These are phyloP conservation scores for Mizuhopecten yessoensis DNA, from an alignment of 1,140 invertebrate genomes.

Conservation along the genomic window DNA sequence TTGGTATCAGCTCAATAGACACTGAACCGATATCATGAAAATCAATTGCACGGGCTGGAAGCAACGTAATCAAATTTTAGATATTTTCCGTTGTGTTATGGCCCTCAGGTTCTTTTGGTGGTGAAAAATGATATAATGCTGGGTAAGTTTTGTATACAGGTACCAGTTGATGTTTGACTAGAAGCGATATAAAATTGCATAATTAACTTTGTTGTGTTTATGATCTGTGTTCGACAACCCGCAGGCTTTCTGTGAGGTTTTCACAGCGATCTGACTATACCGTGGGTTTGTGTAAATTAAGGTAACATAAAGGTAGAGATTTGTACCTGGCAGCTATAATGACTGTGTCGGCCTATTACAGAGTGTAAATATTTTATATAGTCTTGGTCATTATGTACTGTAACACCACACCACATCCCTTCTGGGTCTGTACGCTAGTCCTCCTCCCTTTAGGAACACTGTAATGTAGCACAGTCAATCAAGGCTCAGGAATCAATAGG, in stretches of 20 bases:
- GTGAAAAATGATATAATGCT: not conserved
- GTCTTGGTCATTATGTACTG: slow-evolving; percentile 32
- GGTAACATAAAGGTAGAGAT: not conserved
- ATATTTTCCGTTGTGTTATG: not conserved
- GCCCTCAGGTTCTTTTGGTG: not conserved
- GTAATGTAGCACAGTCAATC: not conserved
- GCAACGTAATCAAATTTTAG: not conserved
- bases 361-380: slow-evolving; percentile 19
- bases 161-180: not conserved
- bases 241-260: not conserved
- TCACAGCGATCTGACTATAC: not conserved
- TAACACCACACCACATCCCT: not conserved
- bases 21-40: slow-evolving; percentile 6
- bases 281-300: not conserved
- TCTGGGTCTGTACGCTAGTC: not conserved
- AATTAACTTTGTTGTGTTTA: not conserved
- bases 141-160: not conserved
- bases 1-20: not conserved
- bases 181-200: not conserved
- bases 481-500: slow-evolving; percentile 8
- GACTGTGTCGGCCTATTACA: not conserved
- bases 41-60: slow-evolving; percentile 16
- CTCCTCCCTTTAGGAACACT: not conserved
- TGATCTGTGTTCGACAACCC: not conserved
- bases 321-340: not conserved